phyloP scores from a whole-genome alignment of 2,797 vertebrate species.

The Danio jaintianensis region DNA sequence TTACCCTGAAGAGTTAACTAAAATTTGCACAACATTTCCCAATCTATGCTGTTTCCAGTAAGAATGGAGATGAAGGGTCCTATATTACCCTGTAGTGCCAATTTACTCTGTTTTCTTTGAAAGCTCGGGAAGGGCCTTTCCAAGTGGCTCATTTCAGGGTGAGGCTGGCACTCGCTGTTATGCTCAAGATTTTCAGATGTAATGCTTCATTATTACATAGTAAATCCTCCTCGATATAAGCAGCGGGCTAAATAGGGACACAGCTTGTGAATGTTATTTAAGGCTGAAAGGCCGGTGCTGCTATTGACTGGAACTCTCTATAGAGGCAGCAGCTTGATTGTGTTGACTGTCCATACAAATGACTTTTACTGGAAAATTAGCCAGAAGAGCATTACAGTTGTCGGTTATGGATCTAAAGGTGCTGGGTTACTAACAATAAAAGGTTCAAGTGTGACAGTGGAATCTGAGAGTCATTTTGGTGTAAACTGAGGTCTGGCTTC shows the following conservation, averaged over 20 bases:
- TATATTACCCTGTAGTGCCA: slow-evolving; percentile 55
- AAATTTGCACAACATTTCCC: slow-evolving; percentile 55
- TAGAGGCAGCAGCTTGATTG: background rate
- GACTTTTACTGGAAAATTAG: slow-evolving; percentile 6
- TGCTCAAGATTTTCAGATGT: slow-evolving; percentile 46
- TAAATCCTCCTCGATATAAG: slow-evolving; percentile 59
- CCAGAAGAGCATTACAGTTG: background rate
- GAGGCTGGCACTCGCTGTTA: slow-evolving; percentile 35
- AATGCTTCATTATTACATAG: slow-evolving; percentile 59
- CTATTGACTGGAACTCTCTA: slow-evolving; percentile 29
- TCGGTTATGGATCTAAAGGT: background rate
- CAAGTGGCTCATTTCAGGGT: slow-evolving; percentile 15
- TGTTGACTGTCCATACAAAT: slow-evolving; percentile 28
- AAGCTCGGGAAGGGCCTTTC: slow-evolving; percentile 45
- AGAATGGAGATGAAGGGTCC: slow-evolving; percentile 44
- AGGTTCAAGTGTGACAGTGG: background rate
- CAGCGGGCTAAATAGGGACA: slow-evolving; percentile 40
- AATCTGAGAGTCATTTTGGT: background rate
- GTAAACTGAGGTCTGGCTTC: background rate
- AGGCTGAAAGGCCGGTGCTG: slow-evolving; percentile 12
- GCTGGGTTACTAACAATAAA: background rate
- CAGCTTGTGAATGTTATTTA: slow-evolving; percentile 47
- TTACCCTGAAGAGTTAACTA: slow-evolving; percentile 51
- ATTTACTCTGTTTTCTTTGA: slow-evolving; percentile 50
- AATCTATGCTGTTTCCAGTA: slow-evolving; percentile 40